Conservation (phyloP, 2,888 invertebrate genomes). For the Erebia epiphron region DNA sequence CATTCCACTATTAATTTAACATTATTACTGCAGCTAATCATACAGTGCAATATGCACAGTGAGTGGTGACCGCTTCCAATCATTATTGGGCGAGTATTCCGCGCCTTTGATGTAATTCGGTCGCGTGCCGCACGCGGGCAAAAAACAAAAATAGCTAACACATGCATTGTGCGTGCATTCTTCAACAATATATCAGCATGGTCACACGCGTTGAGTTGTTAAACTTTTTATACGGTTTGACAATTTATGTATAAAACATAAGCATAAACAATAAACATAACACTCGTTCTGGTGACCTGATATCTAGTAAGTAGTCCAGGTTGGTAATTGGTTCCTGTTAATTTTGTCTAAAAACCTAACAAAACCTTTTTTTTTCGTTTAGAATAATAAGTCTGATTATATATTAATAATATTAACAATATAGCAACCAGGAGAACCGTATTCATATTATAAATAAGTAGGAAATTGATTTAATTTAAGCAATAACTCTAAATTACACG, state of each 20-base stretch:
- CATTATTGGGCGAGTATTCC: constrained; percentile 27
- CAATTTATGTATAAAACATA: constrained; percentile 1
- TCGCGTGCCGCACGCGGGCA: constrained; percentile 25
- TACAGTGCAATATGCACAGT: constrained; percentile 26
- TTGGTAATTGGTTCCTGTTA: background rate
- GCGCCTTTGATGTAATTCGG: constrained; percentile 33
- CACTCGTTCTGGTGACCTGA: background rate
- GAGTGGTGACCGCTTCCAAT: constrained; percentile 36
- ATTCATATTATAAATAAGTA: too few species aligned
- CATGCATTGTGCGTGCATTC: constrained; percentile 26
- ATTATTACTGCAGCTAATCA: background rate
- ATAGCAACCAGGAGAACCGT: too few species aligned
- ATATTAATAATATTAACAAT: too few species aligned
- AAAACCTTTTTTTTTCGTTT: too few species aligned
- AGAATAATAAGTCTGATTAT: too few species aligned
- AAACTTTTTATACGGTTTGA: background rate
- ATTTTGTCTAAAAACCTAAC: too few species aligned
- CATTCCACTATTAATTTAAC: background rate
- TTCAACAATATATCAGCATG: background rate
- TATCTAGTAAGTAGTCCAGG: background rate
- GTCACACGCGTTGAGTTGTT: constrained; percentile 2
- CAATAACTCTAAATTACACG: too few species aligned
- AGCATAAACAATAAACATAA: background rate
- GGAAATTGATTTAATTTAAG: too few species aligned
- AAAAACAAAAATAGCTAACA: constrained; percentile 4